These are phyloP conservation scores for Drosophila prostipennis DNA, from an alignment of 2,888 invertebrate genomes.

Conservation along the genomic window DNA sequence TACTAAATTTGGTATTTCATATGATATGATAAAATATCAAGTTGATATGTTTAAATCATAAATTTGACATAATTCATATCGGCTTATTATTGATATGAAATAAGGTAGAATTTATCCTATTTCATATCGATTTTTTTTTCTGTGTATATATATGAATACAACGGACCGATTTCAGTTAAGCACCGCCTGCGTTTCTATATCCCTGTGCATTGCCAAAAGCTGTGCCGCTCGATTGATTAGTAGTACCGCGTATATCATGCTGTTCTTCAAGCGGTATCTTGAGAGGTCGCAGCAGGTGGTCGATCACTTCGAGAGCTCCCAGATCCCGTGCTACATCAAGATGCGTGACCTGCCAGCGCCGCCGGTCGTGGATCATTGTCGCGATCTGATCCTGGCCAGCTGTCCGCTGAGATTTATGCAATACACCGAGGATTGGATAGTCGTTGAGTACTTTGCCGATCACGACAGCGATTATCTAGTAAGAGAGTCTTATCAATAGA, in stretches of 20 bases:
- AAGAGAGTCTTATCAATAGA: slow-evolving; percentile 54
- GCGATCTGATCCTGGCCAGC: slow-evolving; percentile 68
- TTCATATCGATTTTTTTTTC: too few species aligned
- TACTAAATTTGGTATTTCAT: too few species aligned
- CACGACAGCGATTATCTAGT: slow-evolving; percentile 82
- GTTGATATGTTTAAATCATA: too few species aligned
- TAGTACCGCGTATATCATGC: slow-evolving; percentile 52
- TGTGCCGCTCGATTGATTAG: slow-evolving; percentile 14
- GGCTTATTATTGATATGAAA: too few species aligned
- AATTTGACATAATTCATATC: too few species aligned
- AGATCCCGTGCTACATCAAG: slow-evolving; percentile 77
- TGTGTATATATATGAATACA: background rate
- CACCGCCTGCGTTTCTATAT: slow-evolving; percentile 6
- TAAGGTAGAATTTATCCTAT: too few species aligned
- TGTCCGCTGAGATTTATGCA: slow-evolving; percentile 63
- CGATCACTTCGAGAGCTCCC: slow-evolving; percentile 72
- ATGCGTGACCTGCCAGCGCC: slow-evolving; percentile 75
- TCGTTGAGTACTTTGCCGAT: slow-evolving; percentile 81
- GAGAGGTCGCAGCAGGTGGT: slow-evolving; percentile 76
- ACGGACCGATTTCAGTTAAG: slow-evolving; percentile 16
- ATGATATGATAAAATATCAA: too few species aligned
- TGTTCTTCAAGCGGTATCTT: slow-evolving; percentile 80
- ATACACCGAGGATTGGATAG: slow-evolving; percentile 80
- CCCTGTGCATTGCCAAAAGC: slow-evolving; percentile 14
- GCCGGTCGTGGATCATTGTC: slow-evolving; percentile 60